Base-by-base conservation (phyloP, 1,140 invertebrate genomes). In the Armadillidium nasatum region DNA sequence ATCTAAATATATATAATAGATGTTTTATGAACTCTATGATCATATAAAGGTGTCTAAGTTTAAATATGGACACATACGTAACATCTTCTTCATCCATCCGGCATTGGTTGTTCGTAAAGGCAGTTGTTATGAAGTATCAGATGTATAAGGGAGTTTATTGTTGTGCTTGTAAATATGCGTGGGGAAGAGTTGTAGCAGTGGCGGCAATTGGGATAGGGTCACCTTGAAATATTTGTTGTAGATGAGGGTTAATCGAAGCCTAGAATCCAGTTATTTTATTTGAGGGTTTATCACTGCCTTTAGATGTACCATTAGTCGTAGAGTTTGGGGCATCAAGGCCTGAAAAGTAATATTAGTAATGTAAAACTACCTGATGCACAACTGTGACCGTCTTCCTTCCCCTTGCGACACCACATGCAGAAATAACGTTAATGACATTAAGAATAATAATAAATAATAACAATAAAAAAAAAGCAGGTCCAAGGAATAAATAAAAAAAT, bases 231-330 rank as follows among this genome's bases (percentile, higher is more conserved):
- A 21, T 11, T 11, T 15, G 15, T 21, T 21, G 68, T 22, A 70
- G 68, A 21, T 22, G 68, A 70, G 68, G 23, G 68, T 11, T 33
- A 70, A 33, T 22, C 45, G 23, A 76, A 72, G 43, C 69, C 71
- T 81, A 81, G 80, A 79, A 81, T 74, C 80, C 80, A 71, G 80
- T 75, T 66, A 81, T 81, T 79, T 78, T 81, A 75, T 78, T 79
- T 76, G 75, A 76, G 78, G 75, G 80, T 70, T 69, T 77, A 77
- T 81, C 80, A 77, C 77, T 81, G 78, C 80, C 80, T 81, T 81
- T 81, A 77, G 80, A 79, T 77, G 80, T 81, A 78, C 80, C 80
- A 79, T 81, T 81, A 77, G 77, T 81, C 80, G 80, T 81, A 73
- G 80, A 81, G 78, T 81, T 81, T 75, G 76, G 77, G 75, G 80